Evolutionary conservation across 2,797 vertebrate genomes (phyloP).

Genomic region (Crypturellus tataupa): DNA sequence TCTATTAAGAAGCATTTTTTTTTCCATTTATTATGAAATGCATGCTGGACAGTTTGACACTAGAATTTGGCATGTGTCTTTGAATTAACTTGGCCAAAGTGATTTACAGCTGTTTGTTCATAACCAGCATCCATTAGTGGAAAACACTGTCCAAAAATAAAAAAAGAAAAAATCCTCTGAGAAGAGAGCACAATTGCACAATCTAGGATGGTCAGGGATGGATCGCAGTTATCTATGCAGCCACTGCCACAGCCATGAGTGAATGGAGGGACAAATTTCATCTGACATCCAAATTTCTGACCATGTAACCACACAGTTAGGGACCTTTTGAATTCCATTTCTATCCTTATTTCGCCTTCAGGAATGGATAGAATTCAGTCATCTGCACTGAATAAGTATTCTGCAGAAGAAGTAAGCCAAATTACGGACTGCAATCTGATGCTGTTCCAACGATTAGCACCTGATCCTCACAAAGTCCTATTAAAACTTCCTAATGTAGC

Average conservation of each 20-base stretch:
- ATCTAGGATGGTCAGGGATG: neutral
- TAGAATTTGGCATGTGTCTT: slow-evolving; percentile 40
- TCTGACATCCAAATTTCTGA: neutral
- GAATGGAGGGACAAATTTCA: neutral
- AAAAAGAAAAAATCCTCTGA: slow-evolving; percentile 10
- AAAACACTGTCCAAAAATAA: neutral
- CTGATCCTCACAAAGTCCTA: slow-evolving; percentile 23
- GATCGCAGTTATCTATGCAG: neutral
- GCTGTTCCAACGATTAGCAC: slow-evolving; percentile 34
- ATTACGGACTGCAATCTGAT: slow-evolving; percentile 1
- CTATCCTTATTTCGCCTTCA: neutral
- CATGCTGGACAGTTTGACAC: neutral
- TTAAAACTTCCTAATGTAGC: slow-evolving; percentile 53
- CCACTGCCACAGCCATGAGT: neutral
- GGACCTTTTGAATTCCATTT: neutral
- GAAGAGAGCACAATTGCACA: neutral
- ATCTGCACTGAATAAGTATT: neutral
- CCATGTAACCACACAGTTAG: neutral
- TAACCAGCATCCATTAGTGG: slow-evolving; percentile 59
- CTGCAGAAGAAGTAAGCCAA: slow-evolving; percentile 8
- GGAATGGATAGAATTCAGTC: neutral
- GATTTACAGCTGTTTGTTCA: slow-evolving; percentile 59
- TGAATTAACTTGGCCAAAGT: slow-evolving; percentile 47
- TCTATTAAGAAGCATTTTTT: neutral
- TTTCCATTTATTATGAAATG: slow-evolving; percentile 52